These are phyloP conservation scores for Scatophagus argus DNA, from an alignment of 2,113 vertebrate genomes.

Conservation along the genomic window DNA sequence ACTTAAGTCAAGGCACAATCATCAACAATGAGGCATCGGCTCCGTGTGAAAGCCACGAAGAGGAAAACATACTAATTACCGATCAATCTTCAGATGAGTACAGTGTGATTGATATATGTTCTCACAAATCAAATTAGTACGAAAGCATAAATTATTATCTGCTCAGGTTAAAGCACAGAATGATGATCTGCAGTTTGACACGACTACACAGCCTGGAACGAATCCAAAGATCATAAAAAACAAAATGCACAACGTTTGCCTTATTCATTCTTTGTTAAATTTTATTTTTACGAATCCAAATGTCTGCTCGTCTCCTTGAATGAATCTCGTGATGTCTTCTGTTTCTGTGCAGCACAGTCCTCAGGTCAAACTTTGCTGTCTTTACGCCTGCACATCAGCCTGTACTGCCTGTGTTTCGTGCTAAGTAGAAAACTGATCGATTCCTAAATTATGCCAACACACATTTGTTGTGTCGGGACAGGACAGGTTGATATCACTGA, in stretches of 20 bases:
- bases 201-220: constrained; percentile 19
- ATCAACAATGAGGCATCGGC: constrained; percentile 39
- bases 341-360: no score
- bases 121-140: constrained; percentile 13
- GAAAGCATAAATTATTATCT: constrained; percentile 7
- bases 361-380: no score
- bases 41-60: not conserved
- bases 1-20: constrained; percentile 30
- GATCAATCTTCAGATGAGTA: constrained; percentile 1
- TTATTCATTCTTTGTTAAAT: no score
- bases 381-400: no score
- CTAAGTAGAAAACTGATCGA: no score
- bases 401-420: no score
- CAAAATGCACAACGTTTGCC: constrained; percentile 34
- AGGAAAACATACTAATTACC: constrained; percentile 21
- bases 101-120: constrained; percentile 13
- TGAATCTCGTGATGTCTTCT: no score
- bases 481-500: no score
- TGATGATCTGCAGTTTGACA: constrained; percentile 33
- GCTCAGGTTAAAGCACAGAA: constrained; percentile 15
- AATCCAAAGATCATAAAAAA: constrained; percentile 23
- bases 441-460: no score
- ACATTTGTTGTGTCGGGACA: no score
- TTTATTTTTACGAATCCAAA: no score
- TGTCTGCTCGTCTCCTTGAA: no score